These are phyloP conservation scores for Lepilemur septentrionalis DNA, from an alignment of 2,797 vertebrate species.

Conservation along the genomic window DNA sequence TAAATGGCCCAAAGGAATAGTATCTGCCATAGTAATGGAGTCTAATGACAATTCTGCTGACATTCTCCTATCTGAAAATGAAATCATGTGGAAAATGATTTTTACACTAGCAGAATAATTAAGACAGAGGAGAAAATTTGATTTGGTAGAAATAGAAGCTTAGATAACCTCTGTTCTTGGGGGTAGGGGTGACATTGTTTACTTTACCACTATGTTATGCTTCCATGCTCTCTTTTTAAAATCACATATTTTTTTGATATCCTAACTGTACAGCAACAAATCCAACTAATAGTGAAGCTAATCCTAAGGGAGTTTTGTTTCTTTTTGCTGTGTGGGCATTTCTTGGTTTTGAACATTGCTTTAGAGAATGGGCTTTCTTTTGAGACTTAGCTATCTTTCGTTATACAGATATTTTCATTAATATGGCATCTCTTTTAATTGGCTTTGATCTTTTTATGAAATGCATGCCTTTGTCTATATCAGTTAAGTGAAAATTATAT, in stretches of 20 bases:
- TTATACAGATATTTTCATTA: slow-evolving; percentile 8
- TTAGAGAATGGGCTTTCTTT: neutral
- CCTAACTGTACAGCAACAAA: neutral
- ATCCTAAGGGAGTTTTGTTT: neutral
- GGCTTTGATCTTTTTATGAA: neutral
- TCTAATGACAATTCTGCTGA: slow-evolving; percentile 39
- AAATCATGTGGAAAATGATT: slow-evolving; percentile 61
- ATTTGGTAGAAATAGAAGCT: slow-evolving; percentile 30
- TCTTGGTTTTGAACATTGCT: neutral
- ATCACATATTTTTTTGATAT: neutral
- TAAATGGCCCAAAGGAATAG: slow-evolving; percentile 8
- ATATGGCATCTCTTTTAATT: neutral
- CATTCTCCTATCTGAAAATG: slow-evolving; percentile 49
- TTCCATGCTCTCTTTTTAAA: neutral
- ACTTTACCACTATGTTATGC: neutral
- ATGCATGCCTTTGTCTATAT: neutral
- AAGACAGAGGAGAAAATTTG: slow-evolving; percentile 54
- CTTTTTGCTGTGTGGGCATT: neutral
- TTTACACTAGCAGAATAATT: slow-evolving; percentile 54
- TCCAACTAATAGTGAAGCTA: neutral
- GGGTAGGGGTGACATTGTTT: neutral
- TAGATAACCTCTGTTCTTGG: neutral
- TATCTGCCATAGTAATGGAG: neutral
- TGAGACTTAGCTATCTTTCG: neutral
- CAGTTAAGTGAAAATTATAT: neutral